Conservation (phyloP, 2,797 vertebrate genomes). For the Hypotaenidia okinawae region DNA sequence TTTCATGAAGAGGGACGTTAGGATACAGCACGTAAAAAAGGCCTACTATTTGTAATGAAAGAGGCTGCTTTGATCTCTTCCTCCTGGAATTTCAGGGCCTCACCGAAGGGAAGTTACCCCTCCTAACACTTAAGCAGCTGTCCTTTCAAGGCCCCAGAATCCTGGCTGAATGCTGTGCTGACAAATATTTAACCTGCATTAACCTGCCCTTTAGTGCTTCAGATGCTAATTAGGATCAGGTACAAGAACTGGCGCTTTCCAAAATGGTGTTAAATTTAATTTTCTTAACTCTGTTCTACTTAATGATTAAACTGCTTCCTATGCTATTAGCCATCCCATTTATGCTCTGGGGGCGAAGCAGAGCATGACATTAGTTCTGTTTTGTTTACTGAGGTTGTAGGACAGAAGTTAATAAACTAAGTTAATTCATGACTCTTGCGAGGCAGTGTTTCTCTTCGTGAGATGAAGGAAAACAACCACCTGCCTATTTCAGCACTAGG, state of each 20-base stretch:
- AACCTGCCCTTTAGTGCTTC: conserved; percentile 56
- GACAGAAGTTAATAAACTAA: conserved; percentile 56
- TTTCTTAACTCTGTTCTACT: conserved; percentile 66
- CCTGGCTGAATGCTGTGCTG: not conserved
- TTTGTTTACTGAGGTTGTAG: conserved; percentile 32
- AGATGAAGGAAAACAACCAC: conserved; percentile 8
- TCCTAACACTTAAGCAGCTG: not conserved
- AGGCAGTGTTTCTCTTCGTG: not conserved
- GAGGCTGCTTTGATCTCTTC: conserved; percentile 56
- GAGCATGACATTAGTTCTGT: conserved; percentile 24
- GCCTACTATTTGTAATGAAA: not conserved
- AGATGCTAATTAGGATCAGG: conserved; percentile 54
- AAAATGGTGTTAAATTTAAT: conserved; percentile 72
- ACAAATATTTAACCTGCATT: conserved; percentile 67
- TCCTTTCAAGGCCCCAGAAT: conserved; percentile 22
- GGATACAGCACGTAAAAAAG: not conserved
- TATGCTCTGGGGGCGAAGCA: conserved; percentile 44
- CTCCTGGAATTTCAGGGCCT: conserved; percentile 40
- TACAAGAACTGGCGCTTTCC: conserved; percentile 49
- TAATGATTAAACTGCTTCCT: conserved; percentile 69
- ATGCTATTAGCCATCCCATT: conserved; percentile 46
- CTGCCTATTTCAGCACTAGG: not conserved
- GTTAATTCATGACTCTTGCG: conserved; percentile 20
- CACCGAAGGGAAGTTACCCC: not conserved
- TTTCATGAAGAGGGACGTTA: not conserved